A percentile compares a stretch with the other conserved stretches of the same genome.
Evolutionary conservation across 2,113 vertebrate species (phyloP).

Genomic region (Numenius arquata): DNA sequence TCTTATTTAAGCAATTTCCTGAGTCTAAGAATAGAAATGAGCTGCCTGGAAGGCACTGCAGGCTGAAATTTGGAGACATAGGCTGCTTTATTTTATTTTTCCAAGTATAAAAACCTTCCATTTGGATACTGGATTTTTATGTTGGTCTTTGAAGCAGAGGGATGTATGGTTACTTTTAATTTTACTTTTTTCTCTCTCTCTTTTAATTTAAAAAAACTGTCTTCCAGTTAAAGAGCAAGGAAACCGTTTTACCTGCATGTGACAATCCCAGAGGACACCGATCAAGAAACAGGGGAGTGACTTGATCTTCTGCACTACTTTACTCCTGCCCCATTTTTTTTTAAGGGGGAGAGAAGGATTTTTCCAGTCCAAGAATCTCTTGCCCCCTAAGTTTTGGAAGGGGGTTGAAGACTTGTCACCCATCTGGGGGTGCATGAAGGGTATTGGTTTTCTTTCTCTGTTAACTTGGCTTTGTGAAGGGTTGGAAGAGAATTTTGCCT

Average conservation of each 20-base stretch:
- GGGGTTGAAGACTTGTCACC: slow-evolving; percentile 49
- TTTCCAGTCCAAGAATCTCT: background rate
- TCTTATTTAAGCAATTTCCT: slow-evolving; percentile 77
- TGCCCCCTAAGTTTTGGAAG: slow-evolving; percentile 25
- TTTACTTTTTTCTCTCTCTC: background rate
- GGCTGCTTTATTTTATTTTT: slow-evolving; percentile 54
- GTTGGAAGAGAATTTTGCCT: slow-evolving; percentile 23
- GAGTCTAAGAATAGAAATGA: slow-evolving; percentile 73
- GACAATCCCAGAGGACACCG: slow-evolving; percentile 34
- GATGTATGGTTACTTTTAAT: slow-evolving; percentile 52
- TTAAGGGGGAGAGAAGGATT: background rate
- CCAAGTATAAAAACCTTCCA: background rate
- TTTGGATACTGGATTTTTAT: slow-evolving; percentile 45
- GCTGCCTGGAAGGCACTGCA: slow-evolving; percentile 69
- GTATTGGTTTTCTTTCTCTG: background rate
- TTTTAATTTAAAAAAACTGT: background rate
- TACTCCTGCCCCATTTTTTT: background rate
- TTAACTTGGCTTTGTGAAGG: background rate
- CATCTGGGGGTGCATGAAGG: slow-evolving; percentile 31
- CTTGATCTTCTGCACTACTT: slow-evolving; percentile 18
- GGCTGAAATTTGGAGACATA: slow-evolving; percentile 67
- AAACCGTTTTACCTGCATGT: slow-evolving; percentile 39
- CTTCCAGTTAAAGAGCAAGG: slow-evolving; percentile 2
- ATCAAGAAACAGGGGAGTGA: slow-evolving; percentile 19
- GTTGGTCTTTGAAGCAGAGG: slow-evolving; percentile 38